Evolutionary conservation across 53 echinoderm and acorn worm genomes (phyloP).

Genomic region (Henricia sp.): DNA sequence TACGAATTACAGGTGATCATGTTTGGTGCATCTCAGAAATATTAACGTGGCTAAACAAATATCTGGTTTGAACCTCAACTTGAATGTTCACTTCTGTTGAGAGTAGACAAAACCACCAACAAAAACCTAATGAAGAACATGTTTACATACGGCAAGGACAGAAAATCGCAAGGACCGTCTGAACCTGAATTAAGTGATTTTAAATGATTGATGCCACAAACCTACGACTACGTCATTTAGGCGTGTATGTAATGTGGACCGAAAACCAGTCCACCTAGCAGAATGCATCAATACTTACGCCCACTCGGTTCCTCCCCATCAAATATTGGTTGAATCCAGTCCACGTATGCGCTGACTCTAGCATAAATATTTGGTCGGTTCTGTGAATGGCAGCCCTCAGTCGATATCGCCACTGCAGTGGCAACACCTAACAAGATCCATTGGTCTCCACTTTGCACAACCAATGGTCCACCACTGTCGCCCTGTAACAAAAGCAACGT

Average conservation of each 20-base stretch:
- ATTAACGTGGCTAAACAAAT: too few relatives aligned
- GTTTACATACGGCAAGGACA: too few relatives aligned
- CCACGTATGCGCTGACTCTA: slow-evolving; percentile 30
- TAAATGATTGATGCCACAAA: too few relatives aligned
- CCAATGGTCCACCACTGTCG: slow-evolving; percentile 61
- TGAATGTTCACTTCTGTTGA: too few relatives aligned
- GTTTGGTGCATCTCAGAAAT: too few relatives aligned
- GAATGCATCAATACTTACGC: slow-evolving; percentile 14
- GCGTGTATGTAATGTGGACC: not conserved
- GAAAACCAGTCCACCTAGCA: not conserved
- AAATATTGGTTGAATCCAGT: slow-evolving; percentile 57
- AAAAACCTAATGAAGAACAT: too few relatives aligned
- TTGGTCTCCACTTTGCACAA: not conserved
- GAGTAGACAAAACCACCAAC: too few relatives aligned
- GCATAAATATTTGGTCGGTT: slow-evolving; percentile 40
- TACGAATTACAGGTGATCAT: too few relatives aligned
- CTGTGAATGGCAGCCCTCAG: slow-evolving; percentile 5
- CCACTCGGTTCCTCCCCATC: slow-evolving; percentile 22
- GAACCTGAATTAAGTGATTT: too few relatives aligned
- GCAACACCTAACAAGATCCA: slow-evolving; percentile 35
- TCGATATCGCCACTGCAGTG: not conserved
- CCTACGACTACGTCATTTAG: too few relatives aligned
- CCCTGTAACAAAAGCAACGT: slow-evolving; percentile 34
- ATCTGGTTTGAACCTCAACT: too few relatives aligned
- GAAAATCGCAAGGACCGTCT: too few relatives aligned